Evolutionary conservation across 2,888 invertebrate species (phyloP), one percentile per base, ranked within the genome.

Genomic region (Conus canariensis): DNA sequence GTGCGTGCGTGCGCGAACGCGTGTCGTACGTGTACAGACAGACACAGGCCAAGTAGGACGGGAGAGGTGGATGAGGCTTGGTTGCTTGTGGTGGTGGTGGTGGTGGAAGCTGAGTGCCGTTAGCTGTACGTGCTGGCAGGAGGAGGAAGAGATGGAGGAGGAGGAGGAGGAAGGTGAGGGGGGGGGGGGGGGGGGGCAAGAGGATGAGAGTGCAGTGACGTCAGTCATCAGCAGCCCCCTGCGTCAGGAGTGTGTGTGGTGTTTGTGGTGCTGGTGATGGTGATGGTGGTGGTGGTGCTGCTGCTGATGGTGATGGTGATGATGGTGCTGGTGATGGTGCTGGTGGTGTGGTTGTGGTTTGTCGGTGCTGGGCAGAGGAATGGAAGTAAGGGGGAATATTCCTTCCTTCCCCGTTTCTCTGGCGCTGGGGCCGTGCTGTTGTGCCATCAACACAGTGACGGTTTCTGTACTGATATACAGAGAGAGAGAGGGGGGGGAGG

Each of bases 21-120:
- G n/a, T 74, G 74, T 74, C n/a, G 74, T n/a, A 74, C 74, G 74
- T 74, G 74, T 74, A 74, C 74, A 74, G n/a, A 74, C 9, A 74
- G n/a, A 30, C 30, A 30, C 30, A 45, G 45, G n/a, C n/a, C 6
- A 74, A n/a, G n/a, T 74, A 74, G n/a, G 74, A 6, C 6, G 74
- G 10, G 22, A 7, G 74, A 4, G 3, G 45, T 45, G 45, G 45
- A 45, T 45, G 45, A 45, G 45, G 45, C 45, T 45, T 45, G 45
- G 45, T 45, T 45, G 45, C 45, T 64, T 5, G 60, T 64, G 60
- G 60, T 64, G 60, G 60, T 64, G 60, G 74, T n/a, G 19, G 25
- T 30, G 30, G 45, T 45, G 45, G 45, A 45, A 45, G 45, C 45
- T 45, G 45, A 25, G 74, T 74, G 74, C 74, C n/a, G 74, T n/a